Conservation (phyloP, 2,113 vertebrate genomes). For the Pterocles gutturalis region DNA sequence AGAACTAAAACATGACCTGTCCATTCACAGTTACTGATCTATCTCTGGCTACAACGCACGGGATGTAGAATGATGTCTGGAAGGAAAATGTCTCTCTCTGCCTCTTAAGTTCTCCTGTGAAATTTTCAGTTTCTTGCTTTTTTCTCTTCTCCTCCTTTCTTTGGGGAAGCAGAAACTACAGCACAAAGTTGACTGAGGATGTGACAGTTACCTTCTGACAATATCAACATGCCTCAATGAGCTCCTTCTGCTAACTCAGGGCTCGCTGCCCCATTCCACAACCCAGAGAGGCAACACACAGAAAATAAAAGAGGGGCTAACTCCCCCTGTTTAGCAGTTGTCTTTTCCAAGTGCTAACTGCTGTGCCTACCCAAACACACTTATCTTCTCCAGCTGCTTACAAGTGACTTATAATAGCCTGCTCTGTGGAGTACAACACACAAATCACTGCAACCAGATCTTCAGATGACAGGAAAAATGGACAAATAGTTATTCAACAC, state of each 20-base stretch:
- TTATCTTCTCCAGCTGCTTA: neutral
- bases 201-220: neutral
- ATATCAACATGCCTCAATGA: neutral
- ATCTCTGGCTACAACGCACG: neutral
- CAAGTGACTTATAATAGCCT: neutral
- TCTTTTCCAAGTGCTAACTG: neutral
- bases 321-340: neutral
- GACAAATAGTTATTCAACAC: neutral
- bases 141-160: neutral
- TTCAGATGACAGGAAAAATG: neutral
- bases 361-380: neutral
- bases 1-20: neutral
- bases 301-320: neutral
- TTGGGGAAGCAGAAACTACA: neutral
- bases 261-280: neutral
- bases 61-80: neutral
- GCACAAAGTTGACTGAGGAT: neutral
- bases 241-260: neutral
- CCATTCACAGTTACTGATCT: neutral
- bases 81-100: neutral
- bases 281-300: neutral
- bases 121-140: neutral
- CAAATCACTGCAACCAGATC: neutral
- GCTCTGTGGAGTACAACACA: neutral
- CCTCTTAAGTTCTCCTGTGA: neutral